phyloP scores from a whole-genome alignment of 1,140 invertebrate genomes.

The Globodera rostochiensis region DNA sequence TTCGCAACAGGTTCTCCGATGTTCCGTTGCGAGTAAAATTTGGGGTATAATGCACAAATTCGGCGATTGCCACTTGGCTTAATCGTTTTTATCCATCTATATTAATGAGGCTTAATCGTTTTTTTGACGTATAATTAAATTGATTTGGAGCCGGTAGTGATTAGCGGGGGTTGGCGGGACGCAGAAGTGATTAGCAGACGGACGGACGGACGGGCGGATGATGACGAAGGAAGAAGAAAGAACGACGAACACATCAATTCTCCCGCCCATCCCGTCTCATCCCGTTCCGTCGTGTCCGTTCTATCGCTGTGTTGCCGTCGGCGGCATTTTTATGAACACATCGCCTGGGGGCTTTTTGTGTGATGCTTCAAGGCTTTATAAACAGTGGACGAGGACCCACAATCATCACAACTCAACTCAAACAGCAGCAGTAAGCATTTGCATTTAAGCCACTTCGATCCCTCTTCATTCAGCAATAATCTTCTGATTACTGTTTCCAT shows the following conservation, averaged over 20 bases:
- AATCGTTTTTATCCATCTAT: background rate
- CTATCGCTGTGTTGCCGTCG: background rate
- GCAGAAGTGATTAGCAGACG: too few species aligned
- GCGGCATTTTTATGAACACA: background rate
- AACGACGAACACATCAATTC: background rate
- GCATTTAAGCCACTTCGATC: background rate
- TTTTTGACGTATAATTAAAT: background rate
- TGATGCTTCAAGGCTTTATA: background rate
- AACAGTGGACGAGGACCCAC: background rate
- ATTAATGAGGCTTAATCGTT: background rate
- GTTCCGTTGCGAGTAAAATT: background rate
- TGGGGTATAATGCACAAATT: background rate
- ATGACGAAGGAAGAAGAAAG: background rate
- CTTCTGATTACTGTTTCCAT: too few species aligned
- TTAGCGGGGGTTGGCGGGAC: background rate
- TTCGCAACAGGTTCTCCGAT: background rate
- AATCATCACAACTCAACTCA: background rate
- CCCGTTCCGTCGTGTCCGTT: background rate
- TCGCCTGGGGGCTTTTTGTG: background rate
- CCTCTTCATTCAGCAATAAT: background rate
- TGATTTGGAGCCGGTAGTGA: background rate
- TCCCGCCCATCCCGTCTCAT: background rate
- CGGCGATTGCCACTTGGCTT: background rate
- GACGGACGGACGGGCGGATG: background rate
- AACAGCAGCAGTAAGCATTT: background rate